A percentile compares a stretch with the other conserved stretches of the same genome.
Evolutionary conservation across 2,888 invertebrate species (phyloP).

Genomic region (Heteromyza rotundicornis): DNA sequence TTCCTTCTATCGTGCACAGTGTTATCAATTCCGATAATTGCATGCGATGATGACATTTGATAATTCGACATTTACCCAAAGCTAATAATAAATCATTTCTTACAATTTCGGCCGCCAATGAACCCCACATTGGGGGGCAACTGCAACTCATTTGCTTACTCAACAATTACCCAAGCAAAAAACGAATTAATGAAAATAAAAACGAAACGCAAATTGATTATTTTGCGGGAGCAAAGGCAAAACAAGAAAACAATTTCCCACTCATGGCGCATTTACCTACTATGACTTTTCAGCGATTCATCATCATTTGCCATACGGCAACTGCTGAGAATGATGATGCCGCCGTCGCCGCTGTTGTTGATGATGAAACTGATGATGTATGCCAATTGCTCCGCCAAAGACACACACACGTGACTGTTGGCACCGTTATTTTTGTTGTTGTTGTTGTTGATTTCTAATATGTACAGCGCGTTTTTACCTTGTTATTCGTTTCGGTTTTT

Average conservation of each 20-base stretch:
- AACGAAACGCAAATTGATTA: neutral
- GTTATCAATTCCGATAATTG: no score
- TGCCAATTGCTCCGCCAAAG: neutral
- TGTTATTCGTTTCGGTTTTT: conserved; percentile 1
- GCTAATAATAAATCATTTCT: conserved; percentile 6
- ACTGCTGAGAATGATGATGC: neutral
- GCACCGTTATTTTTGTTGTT: neutral
- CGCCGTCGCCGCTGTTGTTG: neutral
- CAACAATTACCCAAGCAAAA: conserved; percentile 14
- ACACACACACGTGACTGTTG: conserved; percentile 3
- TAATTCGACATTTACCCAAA: no score
- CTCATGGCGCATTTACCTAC: conserved; percentile 4
- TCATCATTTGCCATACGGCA: conserved; percentile 12
- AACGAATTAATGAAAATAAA: neutral
- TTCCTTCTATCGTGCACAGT: no score
- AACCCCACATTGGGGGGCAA: neutral
- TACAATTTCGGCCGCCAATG: neutral
- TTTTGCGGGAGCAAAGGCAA: neutral
- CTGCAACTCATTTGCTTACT: conserved; percentile 17
- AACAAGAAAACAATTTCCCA: conserved; percentile 13
- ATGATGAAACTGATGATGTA: conserved; percentile 2
- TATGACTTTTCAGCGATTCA: conserved; percentile 6
- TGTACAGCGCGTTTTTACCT: neutral
- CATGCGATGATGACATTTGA: no score
- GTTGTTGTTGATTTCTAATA: neutral